Evolutionary conservation across 1,140 invertebrate species (phyloP), one percentile per base, ranked within the genome.

Genomic region (Daktulosphaira vitifoliae): DNA sequence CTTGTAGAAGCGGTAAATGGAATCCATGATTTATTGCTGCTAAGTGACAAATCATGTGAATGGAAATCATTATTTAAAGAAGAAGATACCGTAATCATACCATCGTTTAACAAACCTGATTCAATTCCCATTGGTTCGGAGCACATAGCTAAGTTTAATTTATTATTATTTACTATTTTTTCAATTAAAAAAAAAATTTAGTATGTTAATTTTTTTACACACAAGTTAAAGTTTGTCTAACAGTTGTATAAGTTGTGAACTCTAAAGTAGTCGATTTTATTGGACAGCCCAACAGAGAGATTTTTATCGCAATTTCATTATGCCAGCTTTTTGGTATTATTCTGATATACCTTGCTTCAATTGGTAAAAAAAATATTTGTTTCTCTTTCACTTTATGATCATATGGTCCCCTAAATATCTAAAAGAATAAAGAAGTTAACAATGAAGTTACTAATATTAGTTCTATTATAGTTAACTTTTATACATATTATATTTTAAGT

Each of bases 321-420:
- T 87, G 80, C 88, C 89, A 93, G 0, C 85, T 82, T 4, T 82
- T 72, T 1, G 90, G 90, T 65, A 80, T 79, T 29, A 92, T 78
- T 52, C 85, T 78, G 3, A 92, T 68, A 22, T 83, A 80, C 67
- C 81, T 81, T 0, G 89, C 86, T 73, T 90, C 87, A 44, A 92
- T 77, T 7, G 87, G 85, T 0, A 37, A 16, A 18, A 56, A 50
- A 53, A 81, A 87, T 56, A 85, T 80, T 68, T 88, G 81, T 67
- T 80, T 76, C 1, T 82, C 75, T 0, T 81, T 78, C 0, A 76
- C 78, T 0, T 73, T 75, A 29, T 77, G 75, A 72, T 88, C 82
- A 1, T 82, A 71, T 18, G 88, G 87, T 1, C 87, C 89, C 72
- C 81, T 78, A 71, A 90, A 89, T 18, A 86, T 74, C 78, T 87